These are phyloP conservation scores for Musca vetustissima DNA, from an alignment of 1,140 invertebrate genomes.

Conservation along the genomic window DNA sequence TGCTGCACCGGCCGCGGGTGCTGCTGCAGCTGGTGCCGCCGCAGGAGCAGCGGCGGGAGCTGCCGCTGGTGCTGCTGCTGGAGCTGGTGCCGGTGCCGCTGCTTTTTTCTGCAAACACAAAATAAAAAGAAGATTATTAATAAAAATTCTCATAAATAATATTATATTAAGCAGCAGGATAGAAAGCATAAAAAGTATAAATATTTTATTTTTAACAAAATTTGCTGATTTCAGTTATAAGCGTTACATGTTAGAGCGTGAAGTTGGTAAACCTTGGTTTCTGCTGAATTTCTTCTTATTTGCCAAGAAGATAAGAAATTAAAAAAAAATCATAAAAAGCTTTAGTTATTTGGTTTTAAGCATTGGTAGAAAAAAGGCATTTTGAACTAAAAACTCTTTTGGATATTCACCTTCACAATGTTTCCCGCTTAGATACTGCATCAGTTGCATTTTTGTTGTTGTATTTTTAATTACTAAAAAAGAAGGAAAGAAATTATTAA, in stretches of 20 bases:
- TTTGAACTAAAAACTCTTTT: background rate
- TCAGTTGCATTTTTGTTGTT: background rate
- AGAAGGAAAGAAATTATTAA: background rate
- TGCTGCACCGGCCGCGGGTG: constrained; percentile 29
- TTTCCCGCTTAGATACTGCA: constrained; percentile 5
- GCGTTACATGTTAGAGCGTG: too few species aligned
- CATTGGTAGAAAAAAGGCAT: too few species aligned
- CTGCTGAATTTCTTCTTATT: background rate
- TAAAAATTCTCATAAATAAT: background rate
- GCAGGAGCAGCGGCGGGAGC: constrained; percentile 37
- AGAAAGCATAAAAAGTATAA: background rate
- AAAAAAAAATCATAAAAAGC: too few species aligned
- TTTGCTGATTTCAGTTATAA: too few species aligned
- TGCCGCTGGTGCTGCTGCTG: constrained; percentile 28
- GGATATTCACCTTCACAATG: constrained; percentile 29
- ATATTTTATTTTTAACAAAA: background rate
- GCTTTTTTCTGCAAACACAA: constrained; percentile 30
- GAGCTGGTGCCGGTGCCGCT: constrained; percentile 33
- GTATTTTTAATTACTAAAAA: constrained; percentile 20
- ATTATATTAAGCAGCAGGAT: background rate
- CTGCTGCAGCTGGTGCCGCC: constrained; percentile 31
- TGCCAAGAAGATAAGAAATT: background rate
- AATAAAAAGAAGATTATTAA: constrained; percentile 9
- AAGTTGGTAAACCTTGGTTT: too few species aligned
- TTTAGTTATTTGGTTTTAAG: background rate